A percentile compares a stretch with the other conserved stretches of the same genome.
Evolutionary conservation across 2,888 invertebrate genomes (phyloP).

Genomic region (Sabatieria punctata): DNA sequence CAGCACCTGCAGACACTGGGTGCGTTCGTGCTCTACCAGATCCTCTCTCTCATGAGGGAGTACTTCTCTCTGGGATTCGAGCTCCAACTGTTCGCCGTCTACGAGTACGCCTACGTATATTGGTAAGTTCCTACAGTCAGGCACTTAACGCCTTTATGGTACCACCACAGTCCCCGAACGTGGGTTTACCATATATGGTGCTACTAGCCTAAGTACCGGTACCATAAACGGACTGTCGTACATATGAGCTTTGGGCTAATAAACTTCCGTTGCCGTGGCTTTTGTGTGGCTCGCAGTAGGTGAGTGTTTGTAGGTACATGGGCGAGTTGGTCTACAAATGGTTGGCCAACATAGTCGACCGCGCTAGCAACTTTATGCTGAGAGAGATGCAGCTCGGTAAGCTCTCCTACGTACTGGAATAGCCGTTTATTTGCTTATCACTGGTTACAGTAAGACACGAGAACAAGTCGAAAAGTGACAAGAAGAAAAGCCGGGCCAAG

Average conservation of each 20-base stretch:
- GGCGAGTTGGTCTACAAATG: constrained; percentile 87
- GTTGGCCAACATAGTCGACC: constrained; percentile 69
- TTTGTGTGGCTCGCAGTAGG: no score
- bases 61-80: constrained; percentile 85
- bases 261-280: no score
- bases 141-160: no score
- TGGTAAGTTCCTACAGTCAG: no score
- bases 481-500: constrained; percentile 40
- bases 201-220: no score
- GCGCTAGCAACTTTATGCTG: constrained; percentile 65
- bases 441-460: no score
- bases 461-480: constrained; percentile 22
- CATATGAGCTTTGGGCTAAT: no score
- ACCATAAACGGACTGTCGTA: constrained; percentile 22
- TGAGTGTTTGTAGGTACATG: constrained; percentile 48
- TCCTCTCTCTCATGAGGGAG: constrained; percentile 74
- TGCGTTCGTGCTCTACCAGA: constrained; percentile 88
- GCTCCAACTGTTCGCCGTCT: constrained; percentile 79
- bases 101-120: constrained; percentile 88
- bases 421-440: no score
- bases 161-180: no score
- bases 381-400: constrained; percentile 47
- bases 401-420: not conserved
- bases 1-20: constrained; percentile 67
- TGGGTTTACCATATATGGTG: no score